Conservation (phyloP, 2,888 invertebrate genomes). For the Lasioglossum villosulum region DNA sequence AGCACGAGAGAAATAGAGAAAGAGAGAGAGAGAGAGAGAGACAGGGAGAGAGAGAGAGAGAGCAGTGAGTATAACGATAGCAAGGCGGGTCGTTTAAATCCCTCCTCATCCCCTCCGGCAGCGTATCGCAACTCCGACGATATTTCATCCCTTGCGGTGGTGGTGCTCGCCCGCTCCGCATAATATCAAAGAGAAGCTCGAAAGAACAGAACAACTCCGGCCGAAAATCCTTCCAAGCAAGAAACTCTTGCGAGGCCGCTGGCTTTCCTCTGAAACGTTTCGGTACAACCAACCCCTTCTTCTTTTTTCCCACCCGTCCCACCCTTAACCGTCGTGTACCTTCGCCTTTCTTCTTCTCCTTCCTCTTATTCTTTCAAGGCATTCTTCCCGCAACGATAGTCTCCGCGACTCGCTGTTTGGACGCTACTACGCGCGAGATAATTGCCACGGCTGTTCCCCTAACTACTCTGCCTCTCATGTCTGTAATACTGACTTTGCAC, state of each 20-base stretch:
- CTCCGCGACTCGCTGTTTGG: slow-evolving; percentile 42
- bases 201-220: slow-evolving; percentile 39
- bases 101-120: slow-evolving; percentile 49
- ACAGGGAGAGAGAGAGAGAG: not conserved
- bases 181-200: slow-evolving; percentile 59
- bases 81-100: slow-evolving; percentile 57
- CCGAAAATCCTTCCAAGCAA: slow-evolving; percentile 50
- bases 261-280: slow-evolving; percentile 28
- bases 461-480: not conserved
- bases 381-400: slow-evolving; percentile 7
- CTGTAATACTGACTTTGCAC: not conserved
- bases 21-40: not conserved
- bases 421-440: slow-evolving; percentile 30
- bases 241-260: slow-evolving; percentile 37
- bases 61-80: slow-evolving; percentile 24
- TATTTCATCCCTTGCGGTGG: slow-evolving; percentile 59
- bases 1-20: slow-evolving; percentile 14
- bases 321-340: no score
- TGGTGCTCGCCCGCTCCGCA: slow-evolving; percentile 33
- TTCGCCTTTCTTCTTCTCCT: not conserved
- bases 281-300: not conserved
- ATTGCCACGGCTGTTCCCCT: slow-evolving; percentile 8
- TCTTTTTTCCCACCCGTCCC: not conserved
- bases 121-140: slow-evolving; percentile 57
- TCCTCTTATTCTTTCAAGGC: no score